Conservation (phyloP, 2,888 invertebrate genomes). For the Scotopteryx bipunctaria region DNA sequence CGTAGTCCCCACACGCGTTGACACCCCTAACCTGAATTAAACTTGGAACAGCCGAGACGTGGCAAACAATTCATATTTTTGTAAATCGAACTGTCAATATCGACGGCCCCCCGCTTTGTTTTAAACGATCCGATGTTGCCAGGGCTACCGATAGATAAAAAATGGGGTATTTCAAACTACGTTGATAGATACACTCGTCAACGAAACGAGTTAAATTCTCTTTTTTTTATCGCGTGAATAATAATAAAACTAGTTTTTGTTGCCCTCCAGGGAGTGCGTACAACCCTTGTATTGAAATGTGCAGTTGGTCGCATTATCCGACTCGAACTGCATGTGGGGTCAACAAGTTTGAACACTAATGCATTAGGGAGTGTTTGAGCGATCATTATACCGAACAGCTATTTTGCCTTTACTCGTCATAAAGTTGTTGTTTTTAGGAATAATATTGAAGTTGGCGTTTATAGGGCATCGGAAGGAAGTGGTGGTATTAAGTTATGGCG, state of each 20-base stretch:
- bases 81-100: slow-evolving; percentile 55
- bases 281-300: slow-evolving; percentile 76
- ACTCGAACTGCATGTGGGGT: slow-evolving; percentile 64
- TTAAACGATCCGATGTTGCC: slow-evolving; percentile 59
- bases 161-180: slow-evolving; percentile 50
- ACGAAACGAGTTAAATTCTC: slow-evolving; percentile 57
- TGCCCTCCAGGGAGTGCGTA: slow-evolving; percentile 69
- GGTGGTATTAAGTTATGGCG: slow-evolving; percentile 70
- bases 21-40: slow-evolving; percentile 74
- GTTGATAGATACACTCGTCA: slow-evolving; percentile 69
- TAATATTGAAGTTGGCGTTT: slow-evolving; percentile 39
- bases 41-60: slow-evolving; percentile 52
- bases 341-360: slow-evolving; percentile 65
- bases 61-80: slow-evolving; percentile 48
- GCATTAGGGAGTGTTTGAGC: slow-evolving; percentile 52
- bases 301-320: slow-evolving; percentile 63
- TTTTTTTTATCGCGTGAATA: slow-evolving; percentile 64
- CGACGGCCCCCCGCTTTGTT: slow-evolving; percentile 68
- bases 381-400: slow-evolving; percentile 37
- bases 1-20: slow-evolving; percentile 63
- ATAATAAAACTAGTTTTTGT: slow-evolving; percentile 72
- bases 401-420: slow-evolving; percentile 11
- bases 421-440: slow-evolving; percentile 39
- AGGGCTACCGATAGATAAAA: slow-evolving; percentile 57
- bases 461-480: slow-evolving; percentile 82